Conservation (phyloP, 1,140 invertebrate species). For the Atta cephalotes region DNA sequence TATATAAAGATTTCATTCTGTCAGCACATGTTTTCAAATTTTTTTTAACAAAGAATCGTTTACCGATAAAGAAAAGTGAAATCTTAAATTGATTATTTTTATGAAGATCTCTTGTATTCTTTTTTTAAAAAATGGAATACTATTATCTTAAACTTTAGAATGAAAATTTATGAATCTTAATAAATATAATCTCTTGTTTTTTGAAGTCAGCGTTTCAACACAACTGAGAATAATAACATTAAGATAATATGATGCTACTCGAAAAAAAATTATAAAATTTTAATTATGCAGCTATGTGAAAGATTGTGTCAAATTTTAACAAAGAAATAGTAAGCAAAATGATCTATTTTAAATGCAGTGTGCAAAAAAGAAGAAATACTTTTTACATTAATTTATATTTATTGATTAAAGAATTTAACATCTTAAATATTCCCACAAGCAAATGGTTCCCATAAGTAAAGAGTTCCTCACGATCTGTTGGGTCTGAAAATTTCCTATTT, state of each 20-base stretch:
- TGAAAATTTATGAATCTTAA: not conserved
- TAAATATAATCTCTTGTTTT: constrained; percentile 17
- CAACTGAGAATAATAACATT: not conserved
- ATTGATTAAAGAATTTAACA: not conserved
- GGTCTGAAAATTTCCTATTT: constrained; percentile 32
- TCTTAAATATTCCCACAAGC: not conserved
- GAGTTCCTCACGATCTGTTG: not conserved
- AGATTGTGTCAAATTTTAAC: not conserved
- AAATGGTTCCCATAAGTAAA: no score
- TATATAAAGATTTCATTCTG: not conserved
- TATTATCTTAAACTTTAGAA: not conserved
- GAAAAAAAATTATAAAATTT: not conserved
- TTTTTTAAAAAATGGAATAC: not conserved
- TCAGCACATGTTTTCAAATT: not conserved
- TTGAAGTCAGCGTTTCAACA: not conserved
- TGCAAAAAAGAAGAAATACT: no score
- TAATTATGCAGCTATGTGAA: not conserved
- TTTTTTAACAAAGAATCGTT: not conserved
- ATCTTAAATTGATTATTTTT: not conserved
- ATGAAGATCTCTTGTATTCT: not conserved
- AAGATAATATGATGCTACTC: not conserved
- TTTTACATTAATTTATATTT: not conserved
- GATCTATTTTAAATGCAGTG: not conserved
- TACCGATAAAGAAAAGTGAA: not conserved
- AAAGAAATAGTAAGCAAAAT: not conserved